Percentiles rank a stretch among this genome's conserved stretches.
These are phyloP conservation scores for Diaprepes abbreviatus DNA, from an alignment of 2,888 invertebrate species.

Conservation along the genomic window DNA sequence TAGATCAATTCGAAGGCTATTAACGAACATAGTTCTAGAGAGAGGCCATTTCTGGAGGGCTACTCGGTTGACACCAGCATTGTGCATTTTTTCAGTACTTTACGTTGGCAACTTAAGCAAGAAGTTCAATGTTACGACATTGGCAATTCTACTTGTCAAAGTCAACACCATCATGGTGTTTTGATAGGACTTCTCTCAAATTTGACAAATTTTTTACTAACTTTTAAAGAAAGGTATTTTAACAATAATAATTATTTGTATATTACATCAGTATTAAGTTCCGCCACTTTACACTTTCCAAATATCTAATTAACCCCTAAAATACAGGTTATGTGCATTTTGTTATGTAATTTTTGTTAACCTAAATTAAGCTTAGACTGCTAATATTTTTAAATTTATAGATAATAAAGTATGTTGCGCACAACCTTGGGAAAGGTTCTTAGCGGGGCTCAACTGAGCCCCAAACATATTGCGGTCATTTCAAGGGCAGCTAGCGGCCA, in stretches of 20 bases:
- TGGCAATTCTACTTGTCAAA: background rate
- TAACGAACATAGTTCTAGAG: too few species aligned
- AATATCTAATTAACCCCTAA: background rate
- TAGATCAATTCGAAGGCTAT: too few species aligned
- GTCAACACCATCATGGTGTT: background rate
- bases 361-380: background rate
- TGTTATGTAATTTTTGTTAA: conserved; percentile 35
- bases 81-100: too few species aligned
- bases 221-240: conserved; percentile 1
- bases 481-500: conserved; percentile 57
- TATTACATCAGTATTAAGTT: background rate
- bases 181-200: background rate
- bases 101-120: too few species aligned
- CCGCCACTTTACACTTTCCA: background rate
- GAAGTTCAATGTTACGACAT: too few species aligned
- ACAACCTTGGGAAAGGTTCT: conserved; percentile 80
- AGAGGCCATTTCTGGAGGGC: too few species aligned
- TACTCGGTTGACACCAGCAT: too few species aligned
- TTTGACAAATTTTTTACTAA: conserved; percentile 3
- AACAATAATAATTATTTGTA: background rate
- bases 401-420: conserved; percentile 76
- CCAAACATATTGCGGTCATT: conserved; percentile 58
- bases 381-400: conserved; percentile 11
- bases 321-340: conserved; percentile 11
- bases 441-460: conserved; percentile 62